Conservation (phyloP, 1,140 invertebrate genomes). For the Battus philenor region DNA sequence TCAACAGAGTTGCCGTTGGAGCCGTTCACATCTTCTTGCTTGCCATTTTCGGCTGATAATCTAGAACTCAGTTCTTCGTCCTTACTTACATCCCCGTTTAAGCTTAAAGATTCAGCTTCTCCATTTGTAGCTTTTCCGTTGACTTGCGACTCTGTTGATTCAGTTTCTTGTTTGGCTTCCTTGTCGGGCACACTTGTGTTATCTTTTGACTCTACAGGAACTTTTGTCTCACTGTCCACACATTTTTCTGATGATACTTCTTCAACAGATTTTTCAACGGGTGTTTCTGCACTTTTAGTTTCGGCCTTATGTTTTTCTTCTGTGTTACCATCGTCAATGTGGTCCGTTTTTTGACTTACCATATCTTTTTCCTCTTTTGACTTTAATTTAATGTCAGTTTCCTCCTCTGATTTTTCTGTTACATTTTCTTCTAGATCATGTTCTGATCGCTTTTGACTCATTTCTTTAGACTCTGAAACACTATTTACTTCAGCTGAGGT, state of each 20-base stretch:
- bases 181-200: neutral
- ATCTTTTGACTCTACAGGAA: slow-evolving; percentile 10
- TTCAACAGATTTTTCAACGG: slow-evolving; percentile 1
- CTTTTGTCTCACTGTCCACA: slow-evolving; percentile 17
- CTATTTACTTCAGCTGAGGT: slow-evolving; percentile 18
- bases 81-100: slow-evolving; percentile 52
- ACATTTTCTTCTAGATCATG: slow-evolving; percentile 19
- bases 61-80: slow-evolving; percentile 52
- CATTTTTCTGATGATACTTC: slow-evolving; percentile 12
- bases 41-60: slow-evolving; percentile 52
- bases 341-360: slow-evolving; percentile 13
- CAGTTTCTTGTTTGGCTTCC: slow-evolving; percentile 9
- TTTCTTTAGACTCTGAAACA: slow-evolving; percentile 22
- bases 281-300: slow-evolving; percentile 9
- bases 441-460: slow-evolving; percentile 20
- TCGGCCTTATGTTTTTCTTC: slow-evolving; percentile 13
- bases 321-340: neutral
- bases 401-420: slow-evolving; percentile 23
- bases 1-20: slow-evolving; percentile 43
- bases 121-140: slow-evolving; percentile 58
- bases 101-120: slow-evolving; percentile 30
- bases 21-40: slow-evolving; percentile 47
- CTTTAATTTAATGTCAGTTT: slow-evolving; percentile 2
- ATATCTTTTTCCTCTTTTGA: slow-evolving; percentile 17
- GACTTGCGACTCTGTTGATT: slow-evolving; percentile 26